A percentile compares a stretch with the other conserved stretches of the same genome.
Conservation (phyloP, 2,888 invertebrate genomes). For the Drosophila anomelani region DNA sequence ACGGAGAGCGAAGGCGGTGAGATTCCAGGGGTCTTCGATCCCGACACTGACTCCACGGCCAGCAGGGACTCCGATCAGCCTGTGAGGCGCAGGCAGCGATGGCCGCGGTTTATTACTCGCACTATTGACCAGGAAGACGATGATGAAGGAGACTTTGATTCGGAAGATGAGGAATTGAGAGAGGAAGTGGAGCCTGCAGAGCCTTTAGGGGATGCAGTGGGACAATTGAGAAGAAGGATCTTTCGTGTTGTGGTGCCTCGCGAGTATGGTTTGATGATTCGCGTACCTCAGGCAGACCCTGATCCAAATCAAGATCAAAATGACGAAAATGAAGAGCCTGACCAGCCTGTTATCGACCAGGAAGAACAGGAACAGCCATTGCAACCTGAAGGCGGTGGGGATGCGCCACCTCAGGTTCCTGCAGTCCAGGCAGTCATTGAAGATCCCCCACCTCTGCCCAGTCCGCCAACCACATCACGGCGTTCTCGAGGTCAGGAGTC, state of each 20-base stretch:
- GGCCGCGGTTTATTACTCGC: slow-evolving; percentile 2
- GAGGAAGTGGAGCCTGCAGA: neutral
- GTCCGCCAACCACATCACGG: slow-evolving; percentile 24
- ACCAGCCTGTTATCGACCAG: neutral
- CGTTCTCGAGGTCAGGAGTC: slow-evolving; percentile 1
- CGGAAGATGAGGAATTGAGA: neutral
- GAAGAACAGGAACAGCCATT: neutral
- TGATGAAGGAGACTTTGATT: neutral
- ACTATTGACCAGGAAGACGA: neutral
- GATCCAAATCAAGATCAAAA: neutral
- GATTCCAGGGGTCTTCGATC: neutral
- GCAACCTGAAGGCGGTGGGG: neutral
- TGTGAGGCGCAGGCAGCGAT: neutral
- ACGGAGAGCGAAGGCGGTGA: slow-evolving; percentile 4
- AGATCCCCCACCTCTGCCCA: neutral
- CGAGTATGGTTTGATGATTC: neutral
- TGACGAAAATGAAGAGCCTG: slow-evolving; percentile 2
- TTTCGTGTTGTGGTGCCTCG: neutral
- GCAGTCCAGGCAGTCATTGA: neutral
- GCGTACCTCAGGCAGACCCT: neutral
- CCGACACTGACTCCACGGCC: slow-evolving; percentile 5
- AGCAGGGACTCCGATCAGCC: slow-evolving; percentile 23
- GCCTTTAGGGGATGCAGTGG: too few relatives aligned
- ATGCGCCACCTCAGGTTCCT: neutral
- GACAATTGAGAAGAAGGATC: too few relatives aligned